A percentile compares a stretch with the other conserved stretches of the same genome.
phyloP scores from a whole-genome alignment of 2,888 invertebrate genomes.

The Lasius fuliginosus region DNA sequence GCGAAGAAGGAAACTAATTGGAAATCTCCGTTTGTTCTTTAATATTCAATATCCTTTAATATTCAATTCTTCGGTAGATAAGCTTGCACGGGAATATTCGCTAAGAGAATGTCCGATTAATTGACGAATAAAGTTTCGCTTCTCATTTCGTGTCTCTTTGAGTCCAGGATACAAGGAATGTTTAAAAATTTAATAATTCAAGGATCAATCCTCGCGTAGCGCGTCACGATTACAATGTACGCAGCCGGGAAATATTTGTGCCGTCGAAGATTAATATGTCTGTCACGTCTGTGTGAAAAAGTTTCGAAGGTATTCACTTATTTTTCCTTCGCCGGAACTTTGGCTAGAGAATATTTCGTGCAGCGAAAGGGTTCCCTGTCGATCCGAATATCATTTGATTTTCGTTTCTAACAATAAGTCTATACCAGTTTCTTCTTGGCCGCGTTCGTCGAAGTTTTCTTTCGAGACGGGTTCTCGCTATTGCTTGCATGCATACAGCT shows the following conservation, averaged over 20 bases:
- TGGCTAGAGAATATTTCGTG: neutral
- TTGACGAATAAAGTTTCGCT: constrained; percentile 28
- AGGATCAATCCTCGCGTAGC: neutral
- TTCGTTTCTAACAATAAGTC: neutral
- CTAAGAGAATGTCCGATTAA: constrained; percentile 24
- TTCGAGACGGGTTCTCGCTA: neutral
- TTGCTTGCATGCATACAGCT: constrained; percentile 39
- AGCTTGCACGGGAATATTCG: constrained; percentile 22
- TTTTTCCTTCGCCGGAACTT: neutral
- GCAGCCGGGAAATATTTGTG: neutral
- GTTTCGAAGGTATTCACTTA: neutral
- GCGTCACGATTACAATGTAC: constrained; percentile 1
- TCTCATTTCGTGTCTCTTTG: neutral
- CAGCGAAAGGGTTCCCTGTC: constrained; percentile 19
- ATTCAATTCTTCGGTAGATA: constrained; percentile 38
- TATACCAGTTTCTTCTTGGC: neutral
- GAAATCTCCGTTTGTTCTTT: constrained; percentile 30
- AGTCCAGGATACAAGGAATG: neutral
- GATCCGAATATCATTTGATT: constrained; percentile 17
- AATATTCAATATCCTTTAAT: constrained; percentile 45
- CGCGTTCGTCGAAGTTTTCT: constrained; percentile 5
- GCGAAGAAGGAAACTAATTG: constrained; percentile 29
- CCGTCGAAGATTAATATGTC: constrained; percentile 16
- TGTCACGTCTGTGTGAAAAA: neutral
- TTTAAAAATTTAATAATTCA: constrained; percentile 11